A percentile compares a stretch with the other conserved stretches of the same genome.
Evolutionary conservation across 2,797 vertebrate species (phyloP).

Genomic region (Poecilia gillii): DNA sequence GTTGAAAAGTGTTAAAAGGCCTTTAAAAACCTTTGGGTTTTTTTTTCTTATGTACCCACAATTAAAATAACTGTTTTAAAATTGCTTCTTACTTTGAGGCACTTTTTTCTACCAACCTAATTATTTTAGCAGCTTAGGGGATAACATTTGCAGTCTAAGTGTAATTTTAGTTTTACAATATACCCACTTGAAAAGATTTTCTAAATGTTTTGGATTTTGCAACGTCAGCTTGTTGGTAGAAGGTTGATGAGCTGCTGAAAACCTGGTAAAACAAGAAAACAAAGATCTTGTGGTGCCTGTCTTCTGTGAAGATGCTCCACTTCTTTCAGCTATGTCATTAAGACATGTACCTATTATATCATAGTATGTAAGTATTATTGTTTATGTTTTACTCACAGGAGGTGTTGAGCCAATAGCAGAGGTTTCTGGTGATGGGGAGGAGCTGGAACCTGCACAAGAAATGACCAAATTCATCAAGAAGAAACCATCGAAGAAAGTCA

Average conservation of each 20-base stretch:
- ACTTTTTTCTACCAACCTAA: conserved; percentile 1
- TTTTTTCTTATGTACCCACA: neutral
- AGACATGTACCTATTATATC: neutral
- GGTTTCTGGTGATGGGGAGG: conserved; percentile 83
- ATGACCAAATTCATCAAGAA: conserved; percentile 75
- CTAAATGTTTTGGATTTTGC: conserved; percentile 2
- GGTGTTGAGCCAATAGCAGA: conserved; percentile 74
- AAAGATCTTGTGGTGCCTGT: neutral
- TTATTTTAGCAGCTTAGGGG: conserved; percentile 25
- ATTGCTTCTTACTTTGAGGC: neutral
- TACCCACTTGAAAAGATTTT: conserved; percentile 2
- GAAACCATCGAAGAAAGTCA: conserved; percentile 74
- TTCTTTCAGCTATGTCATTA: neutral
- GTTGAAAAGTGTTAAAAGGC: neutral
- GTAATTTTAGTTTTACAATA: conserved; percentile 4
- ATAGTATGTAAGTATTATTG: neutral
- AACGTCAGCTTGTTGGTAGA: neutral
- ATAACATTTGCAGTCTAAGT: conserved; percentile 3
- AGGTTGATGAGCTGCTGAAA: neutral
- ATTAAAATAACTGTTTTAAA: conserved; percentile 7
- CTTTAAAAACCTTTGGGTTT: neutral
- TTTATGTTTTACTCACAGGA: conserved; percentile 50
- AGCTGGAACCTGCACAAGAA: conserved; percentile 72
- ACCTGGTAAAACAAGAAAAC: neutral
- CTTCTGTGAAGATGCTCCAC: neutral